Evolutionary conservation across 2,888 invertebrate genomes (phyloP), one percentile per base, ranked within the genome.

Genomic region (Pammene fasciana): DNA sequence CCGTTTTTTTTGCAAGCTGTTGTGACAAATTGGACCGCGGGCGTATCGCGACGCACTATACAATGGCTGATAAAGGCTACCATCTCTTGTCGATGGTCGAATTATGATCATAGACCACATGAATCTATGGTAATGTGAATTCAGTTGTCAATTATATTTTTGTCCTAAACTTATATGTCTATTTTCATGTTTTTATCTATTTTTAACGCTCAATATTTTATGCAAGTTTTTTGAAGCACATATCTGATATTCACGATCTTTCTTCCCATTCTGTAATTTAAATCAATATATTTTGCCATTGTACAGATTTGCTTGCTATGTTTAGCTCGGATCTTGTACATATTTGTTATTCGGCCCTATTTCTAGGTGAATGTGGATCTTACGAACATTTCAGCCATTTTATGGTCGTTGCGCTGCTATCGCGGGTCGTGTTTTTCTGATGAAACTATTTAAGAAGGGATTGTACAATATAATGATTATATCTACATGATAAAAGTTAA

Each of bases 1-100:
- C 57, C 48, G 38, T 65, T 85, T 86, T 86, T 83, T 86, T 90
- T 88, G 87, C 89, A 88, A 90, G 88, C 87, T 88, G 88, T 89
- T 88, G 81, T 88, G 82, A 81, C 80, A 82, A 80, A 81, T 74
- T 77, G 85, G 86, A 84, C 72, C 81, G 82, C 76, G 81, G 85
- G 79, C 83, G 82, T 86, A 85, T 79, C 80, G 78, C 83, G 83
- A 88, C 86, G 81, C 86, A 86, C 81, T 85, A 86, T 88, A 87
- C 89, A 84, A 86, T 87, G 87, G 88, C 86, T 82, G 87, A 84
- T 79, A 81, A 81, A 74, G 79, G 78, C 78, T 88, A 88, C 82
- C 84, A 84, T 77, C 84, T 82, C 48, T 78, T 89, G 82, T 79
- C 87, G 81, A 82, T 88, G 86, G 86, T 86, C 80, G 84, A 86